Conservation (phyloP, 2,888 invertebrate genomes). For the Watsonalla cultraria region DNA sequence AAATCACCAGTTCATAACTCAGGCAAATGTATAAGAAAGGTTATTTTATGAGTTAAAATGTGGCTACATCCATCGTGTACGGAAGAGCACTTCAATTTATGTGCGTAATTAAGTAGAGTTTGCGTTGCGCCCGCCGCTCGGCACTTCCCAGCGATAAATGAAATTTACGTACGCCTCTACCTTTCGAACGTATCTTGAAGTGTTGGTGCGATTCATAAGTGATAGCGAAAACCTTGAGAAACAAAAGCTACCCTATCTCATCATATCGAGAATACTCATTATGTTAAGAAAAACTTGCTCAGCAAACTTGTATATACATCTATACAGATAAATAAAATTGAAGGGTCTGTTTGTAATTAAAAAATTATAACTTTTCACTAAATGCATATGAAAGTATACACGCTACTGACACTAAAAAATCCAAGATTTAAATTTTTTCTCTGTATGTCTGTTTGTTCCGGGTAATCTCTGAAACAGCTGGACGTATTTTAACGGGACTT, state of each 20-base stretch:
- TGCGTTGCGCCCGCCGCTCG: constrained; percentile 66
- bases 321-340: too few species aligned
- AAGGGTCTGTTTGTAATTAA: too few species aligned
- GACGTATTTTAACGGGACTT: too few species aligned
- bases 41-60: constrained; percentile 65
- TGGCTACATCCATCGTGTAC: constrained; percentile 65
- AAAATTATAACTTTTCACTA: too few species aligned
- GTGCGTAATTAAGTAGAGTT: constrained; percentile 78
- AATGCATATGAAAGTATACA: too few species aligned
- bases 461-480: too few species aligned
- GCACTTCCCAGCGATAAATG: constrained; percentile 75
- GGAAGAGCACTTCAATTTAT: constrained; percentile 74
- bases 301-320: too few species aligned
- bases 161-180: constrained; percentile 74
- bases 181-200: constrained; percentile 60
- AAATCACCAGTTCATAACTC: constrained; percentile 3
- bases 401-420: too few species aligned
- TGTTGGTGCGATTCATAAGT: constrained; percentile 31
- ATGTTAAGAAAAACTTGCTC: too few species aligned
- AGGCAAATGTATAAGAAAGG: constrained; percentile 33
- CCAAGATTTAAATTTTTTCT: too few species aligned
- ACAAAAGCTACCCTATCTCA: not conserved
- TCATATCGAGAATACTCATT: too few species aligned
- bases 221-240: constrained; percentile 14
- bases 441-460: too few species aligned